Evolutionary conservation across 1,140 invertebrate genomes (phyloP).

Genomic region (Tetramorium simillimum): DNA sequence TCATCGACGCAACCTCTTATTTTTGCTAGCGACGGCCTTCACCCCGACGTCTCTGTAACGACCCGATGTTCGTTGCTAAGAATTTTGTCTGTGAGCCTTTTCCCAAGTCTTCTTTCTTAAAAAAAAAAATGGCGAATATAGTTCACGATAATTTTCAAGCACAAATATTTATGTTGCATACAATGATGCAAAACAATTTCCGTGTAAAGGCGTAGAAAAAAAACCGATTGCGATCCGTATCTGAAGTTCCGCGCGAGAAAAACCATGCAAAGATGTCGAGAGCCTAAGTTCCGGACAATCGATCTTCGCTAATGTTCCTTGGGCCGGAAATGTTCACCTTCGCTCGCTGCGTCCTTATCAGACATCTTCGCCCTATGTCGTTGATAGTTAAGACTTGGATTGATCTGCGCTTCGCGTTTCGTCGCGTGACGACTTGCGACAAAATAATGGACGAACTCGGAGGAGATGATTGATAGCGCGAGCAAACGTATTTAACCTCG

Average conservation of each 20-base stretch:
- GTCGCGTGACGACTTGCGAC: slow-evolving; percentile 27
- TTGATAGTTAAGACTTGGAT: slow-evolving; percentile 57
- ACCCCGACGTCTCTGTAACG: slow-evolving; percentile 36
- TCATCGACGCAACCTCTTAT: slow-evolving; percentile 62
- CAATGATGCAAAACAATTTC: neutral
- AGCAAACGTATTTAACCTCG: slow-evolving; percentile 20
- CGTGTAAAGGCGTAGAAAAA: neutral
- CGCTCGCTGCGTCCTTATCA: slow-evolving; percentile 46
- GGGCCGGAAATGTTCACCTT: slow-evolving; percentile 44
- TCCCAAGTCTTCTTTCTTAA: neutral
- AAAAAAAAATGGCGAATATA: neutral
- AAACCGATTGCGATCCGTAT: slow-evolving; percentile 35
- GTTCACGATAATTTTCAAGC: neutral
- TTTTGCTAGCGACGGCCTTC: slow-evolving; percentile 34
- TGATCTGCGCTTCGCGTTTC: slow-evolving; percentile 56
- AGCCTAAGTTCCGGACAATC: slow-evolving; percentile 51
- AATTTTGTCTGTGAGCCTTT: neutral
- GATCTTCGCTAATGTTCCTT: slow-evolving; percentile 60
- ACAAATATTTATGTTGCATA: neutral
- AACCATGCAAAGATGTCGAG: slow-evolving; percentile 40
- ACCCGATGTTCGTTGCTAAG: neutral
- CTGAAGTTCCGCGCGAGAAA: slow-evolving; percentile 39
- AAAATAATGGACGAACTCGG: slow-evolving; percentile 49
- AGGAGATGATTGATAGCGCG: slow-evolving; percentile 54
- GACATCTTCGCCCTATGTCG: slow-evolving; percentile 36